Evolutionary conservation across 2,113 vertebrate genomes (phyloP), one percentile per base, ranked within the genome.

Genomic region (Chitala chitala): DNA sequence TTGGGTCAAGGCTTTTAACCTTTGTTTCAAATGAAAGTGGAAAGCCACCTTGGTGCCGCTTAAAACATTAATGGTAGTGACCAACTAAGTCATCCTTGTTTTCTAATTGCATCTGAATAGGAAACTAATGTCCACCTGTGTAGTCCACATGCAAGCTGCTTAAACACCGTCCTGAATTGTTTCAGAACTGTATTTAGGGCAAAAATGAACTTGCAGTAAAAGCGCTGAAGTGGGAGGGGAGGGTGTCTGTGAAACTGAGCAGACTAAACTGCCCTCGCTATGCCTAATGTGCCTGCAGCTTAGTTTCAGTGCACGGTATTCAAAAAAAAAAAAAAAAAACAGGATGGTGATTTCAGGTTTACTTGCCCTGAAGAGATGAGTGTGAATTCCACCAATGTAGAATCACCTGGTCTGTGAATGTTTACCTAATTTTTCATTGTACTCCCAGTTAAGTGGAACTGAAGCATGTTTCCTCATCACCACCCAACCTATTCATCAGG

Each of bases 281-380:
- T n/a, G n/a, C n/a, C n/a, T n/a, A n/a, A n/a, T n/a, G n/a, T n/a
- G n/a, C n/a, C n/a, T n/a, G n/a, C n/a, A n/a, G 79, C 76, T 71
- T 77, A 80, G 84, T 80, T 75, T 84, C 66, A 82, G 61, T 80
- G 84, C 80, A 82, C 81, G 85, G 84, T 84, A 83, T 86, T 87
- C 82, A 78, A 83, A 84, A 84, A 87, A 85, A 87, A 77, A 83
- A 83, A 84, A 82, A 77, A 82, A 84, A 80, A 88, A 80, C 81
- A 78, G 86, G 77, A 64, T 65, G 74, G 69, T 80, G 81, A 85
- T 83, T 81, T 78, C 75, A 72, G 64, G 66, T 74, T 59, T 72
- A 38, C 17, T 81, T 79, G 54, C 73, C 63, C 75, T 69, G 77
- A 80, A 71, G 83, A 77, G 72, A 76, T 75, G 31, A 53, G 70